phyloP scores from a whole-genome alignment of 2,797 vertebrate species.

The Apogon hyalosoma region DNA sequence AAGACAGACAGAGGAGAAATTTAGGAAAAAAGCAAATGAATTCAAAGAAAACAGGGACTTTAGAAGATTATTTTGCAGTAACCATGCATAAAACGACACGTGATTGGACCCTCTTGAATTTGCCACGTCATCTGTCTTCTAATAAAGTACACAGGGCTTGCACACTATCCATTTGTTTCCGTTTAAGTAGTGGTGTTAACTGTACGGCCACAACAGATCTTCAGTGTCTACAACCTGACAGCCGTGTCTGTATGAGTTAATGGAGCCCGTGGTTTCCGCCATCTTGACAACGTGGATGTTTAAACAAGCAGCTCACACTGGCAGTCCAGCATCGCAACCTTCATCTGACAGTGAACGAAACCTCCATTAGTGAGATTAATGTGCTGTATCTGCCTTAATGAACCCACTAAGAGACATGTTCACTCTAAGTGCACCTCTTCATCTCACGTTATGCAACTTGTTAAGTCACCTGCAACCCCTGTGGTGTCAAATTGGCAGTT shows the following conservation, averaged over 20 bases:
- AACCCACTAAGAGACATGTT: constrained; percentile 52
- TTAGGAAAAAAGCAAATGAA: neutral
- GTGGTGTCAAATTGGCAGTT: constrained; percentile 21
- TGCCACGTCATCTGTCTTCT: neutral
- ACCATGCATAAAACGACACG: neutral
- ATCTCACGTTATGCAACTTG: constrained; percentile 44
- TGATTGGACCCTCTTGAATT: neutral
- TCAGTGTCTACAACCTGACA: constrained; percentile 41
- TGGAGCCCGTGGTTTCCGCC: constrained; percentile 40
- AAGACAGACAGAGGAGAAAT: neutral
- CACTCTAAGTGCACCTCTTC: constrained; percentile 40
- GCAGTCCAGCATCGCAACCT: constrained; percentile 43
- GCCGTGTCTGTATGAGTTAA: constrained; percentile 43
- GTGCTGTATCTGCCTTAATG: constrained; percentile 60
- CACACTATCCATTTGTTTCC: constrained; percentile 14
- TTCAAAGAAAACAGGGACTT: constrained; percentile 3
- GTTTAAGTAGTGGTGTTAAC: constrained; percentile 18
- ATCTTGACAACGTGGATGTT: constrained; percentile 38
- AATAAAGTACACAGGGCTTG: constrained; percentile 2
- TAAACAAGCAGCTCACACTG: constrained; percentile 48
- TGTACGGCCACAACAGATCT: constrained; percentile 24
- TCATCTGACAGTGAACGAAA: constrained; percentile 54
- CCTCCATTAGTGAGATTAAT: constrained; percentile 72
- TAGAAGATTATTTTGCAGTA: neutral
- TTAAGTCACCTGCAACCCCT: constrained; percentile 41